Percentiles rank a stretch among this genome's conserved stretches.
Evolutionary conservation across 1,140 invertebrate genomes (phyloP).

Genomic region (Drosophila repleta): DNA sequence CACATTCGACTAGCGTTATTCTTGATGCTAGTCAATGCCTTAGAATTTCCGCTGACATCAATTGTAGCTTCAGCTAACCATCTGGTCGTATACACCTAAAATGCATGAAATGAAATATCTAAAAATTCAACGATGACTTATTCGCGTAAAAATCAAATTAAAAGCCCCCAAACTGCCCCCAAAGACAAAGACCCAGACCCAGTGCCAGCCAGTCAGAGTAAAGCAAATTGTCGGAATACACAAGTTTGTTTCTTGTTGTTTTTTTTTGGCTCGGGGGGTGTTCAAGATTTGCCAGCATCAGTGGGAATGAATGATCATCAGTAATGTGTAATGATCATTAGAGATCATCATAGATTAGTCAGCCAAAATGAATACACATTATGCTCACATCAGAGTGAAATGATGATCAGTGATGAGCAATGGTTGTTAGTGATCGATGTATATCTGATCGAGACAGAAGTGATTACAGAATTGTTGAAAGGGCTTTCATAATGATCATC

Average conservation of each 20-base stretch:
- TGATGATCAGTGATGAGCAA: background rate
- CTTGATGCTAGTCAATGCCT: constrained; percentile 6
- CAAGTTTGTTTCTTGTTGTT: constrained; percentile 16
- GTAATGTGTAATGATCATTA: background rate
- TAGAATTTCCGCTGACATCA: constrained; percentile 71
- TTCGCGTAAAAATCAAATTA: constrained; percentile 55
- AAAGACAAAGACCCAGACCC: background rate
- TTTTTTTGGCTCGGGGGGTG: constrained; percentile 22
- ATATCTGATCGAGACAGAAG: background rate
- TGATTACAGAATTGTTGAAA: constrained; percentile 21
- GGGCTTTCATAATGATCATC: constrained; percentile 21
- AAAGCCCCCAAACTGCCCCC: constrained; percentile 15
- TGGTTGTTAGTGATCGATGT: background rate
- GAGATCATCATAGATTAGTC: too few species aligned
- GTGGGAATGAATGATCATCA: background rate
- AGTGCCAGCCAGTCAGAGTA: constrained; percentile 1
- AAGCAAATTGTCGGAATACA: constrained; percentile 15
- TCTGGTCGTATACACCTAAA: constrained; percentile 67
- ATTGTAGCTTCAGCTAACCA: constrained; percentile 65
- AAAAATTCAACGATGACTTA: constrained; percentile 76
- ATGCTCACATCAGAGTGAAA: background rate
- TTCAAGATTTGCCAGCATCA: constrained; percentile 35
- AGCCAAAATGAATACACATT: too few species aligned
- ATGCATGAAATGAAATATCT: constrained; percentile 60
- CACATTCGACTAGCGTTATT: background rate